phyloP scores from a whole-genome alignment of 2,797 vertebrate species.

The Karalla daura region DNA sequence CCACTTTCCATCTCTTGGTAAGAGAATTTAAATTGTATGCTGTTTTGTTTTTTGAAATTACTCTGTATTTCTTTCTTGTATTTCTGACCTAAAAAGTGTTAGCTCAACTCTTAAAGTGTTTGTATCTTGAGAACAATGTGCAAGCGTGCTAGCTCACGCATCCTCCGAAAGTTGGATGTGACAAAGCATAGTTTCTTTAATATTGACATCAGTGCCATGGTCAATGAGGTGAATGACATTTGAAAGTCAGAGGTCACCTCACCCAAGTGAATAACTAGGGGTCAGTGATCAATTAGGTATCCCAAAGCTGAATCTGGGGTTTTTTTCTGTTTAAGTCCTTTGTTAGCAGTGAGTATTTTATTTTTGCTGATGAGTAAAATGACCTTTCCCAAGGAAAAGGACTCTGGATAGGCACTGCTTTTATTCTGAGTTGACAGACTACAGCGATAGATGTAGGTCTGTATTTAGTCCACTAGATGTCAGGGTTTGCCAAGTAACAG shows the following conservation, averaged over 20 bases:
- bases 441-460: constrained; percentile 53
- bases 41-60: background rate
- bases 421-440: background rate
- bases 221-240: constrained; percentile 56
- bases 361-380: background rate
- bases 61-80: background rate
- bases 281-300: constrained; percentile 39
- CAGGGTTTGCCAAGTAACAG: constrained; percentile 85
- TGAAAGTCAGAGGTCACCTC: constrained; percentile 75
- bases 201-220: constrained; percentile 48
- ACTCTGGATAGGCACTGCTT: background rate
- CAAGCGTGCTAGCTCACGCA: background rate
- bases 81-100: background rate
- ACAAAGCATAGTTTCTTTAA: constrained; percentile 22
- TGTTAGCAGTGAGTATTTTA: background rate
- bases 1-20: constrained; percentile 56
- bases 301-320: constrained; percentile 36
- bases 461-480: constrained; percentile 89
- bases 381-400: background rate
- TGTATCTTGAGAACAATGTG: background rate
- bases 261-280: constrained; percentile 51
- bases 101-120: background rate
- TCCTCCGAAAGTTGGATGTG: constrained; percentile 3
- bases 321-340: constrained; percentile 1
- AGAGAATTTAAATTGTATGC: constrained; percentile 48